Evolutionary conservation across 2,888 invertebrate species (phyloP).

Genomic region (Caenorhabditis sp.): DNA sequence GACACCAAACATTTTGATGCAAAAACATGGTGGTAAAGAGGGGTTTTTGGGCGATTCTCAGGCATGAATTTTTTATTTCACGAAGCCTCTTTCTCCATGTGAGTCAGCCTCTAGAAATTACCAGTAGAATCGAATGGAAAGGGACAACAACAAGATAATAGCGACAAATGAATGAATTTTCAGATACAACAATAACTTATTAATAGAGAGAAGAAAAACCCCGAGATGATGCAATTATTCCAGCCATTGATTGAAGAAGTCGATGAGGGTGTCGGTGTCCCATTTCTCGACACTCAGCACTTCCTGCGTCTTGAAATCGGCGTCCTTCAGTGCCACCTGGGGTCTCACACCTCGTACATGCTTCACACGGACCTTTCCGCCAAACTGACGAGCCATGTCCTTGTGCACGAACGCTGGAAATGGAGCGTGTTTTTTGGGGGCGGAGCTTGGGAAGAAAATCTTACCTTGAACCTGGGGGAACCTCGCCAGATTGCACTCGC

Average conservation of each 20-base stretch:
- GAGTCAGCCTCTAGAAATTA: too few species aligned
- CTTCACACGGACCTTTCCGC: conserved; percentile 88
- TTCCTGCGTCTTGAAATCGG: conserved; percentile 83
- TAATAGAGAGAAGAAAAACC: too few species aligned
- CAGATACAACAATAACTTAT: too few species aligned
- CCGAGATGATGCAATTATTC: conserved; percentile 51
- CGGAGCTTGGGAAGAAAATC: background rate
- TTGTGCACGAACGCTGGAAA: conserved; percentile 94
- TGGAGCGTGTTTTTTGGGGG: background rate
- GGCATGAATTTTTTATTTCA: too few species aligned
- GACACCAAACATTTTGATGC: too few species aligned
- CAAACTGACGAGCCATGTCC: conserved; percentile 92
- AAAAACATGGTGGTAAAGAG: too few species aligned
- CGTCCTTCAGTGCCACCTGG: conserved; percentile 92
- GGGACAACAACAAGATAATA: too few species aligned
- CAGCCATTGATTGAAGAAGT: conserved; percentile 94
- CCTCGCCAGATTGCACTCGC: conserved; percentile 97
- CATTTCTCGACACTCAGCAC: conserved; percentile 96
- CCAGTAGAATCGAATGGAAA: too few species aligned
- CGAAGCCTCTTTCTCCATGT: too few species aligned
- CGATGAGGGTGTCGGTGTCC: conserved; percentile 98
- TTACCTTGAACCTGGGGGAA: conserved; percentile 75
- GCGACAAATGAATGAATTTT: too few species aligned
- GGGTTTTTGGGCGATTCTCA: too few species aligned
- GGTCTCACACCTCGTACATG: conserved; percentile 96